Base-by-base conservation (phyloP, 2,113 vertebrate species). In the Formicarius rufipectus region DNA sequence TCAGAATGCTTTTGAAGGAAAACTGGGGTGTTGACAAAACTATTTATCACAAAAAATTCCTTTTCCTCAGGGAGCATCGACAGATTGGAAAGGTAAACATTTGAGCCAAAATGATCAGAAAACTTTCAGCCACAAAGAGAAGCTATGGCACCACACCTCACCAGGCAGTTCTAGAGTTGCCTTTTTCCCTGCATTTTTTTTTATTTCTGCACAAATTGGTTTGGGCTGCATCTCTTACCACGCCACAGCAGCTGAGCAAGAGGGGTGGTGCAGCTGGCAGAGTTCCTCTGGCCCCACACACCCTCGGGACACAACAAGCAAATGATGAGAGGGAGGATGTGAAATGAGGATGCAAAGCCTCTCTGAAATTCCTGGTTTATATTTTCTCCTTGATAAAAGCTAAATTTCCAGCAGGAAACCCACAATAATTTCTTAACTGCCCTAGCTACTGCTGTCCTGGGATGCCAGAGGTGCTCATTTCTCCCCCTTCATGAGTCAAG, bases 21-120 rank as follows among this genome's bases (percentile, higher is more conserved):
- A 94, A 91, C 22, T 66, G 22, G 6, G 67, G 18, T 87, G 76
- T 73, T 95, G 85, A 87, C 87, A 95, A 85, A 95, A 66, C 85
- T 62, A 83, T 84, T 91, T 89, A 74, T 93, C 92, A 76, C 17
- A 1, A 55, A 77, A 30, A 3, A 4, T n/a, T 88, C 50, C 25
- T 83, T 45, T 88, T 86, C 94, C 88, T 90, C 85, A 73, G 71
- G 85, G 75, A 93, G 75, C 76, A 86, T 58, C 72, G 1, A 5
- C 1, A 6, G 40, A 73, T 45, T 0, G 1, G 44, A 52, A 74
- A 91, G 20, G 40, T 39, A 90, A 91, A 82, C 28, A 58, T 27
- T 56, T 56, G 53, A 85, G 82, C 69, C 62, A 83, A 93, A 90
- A 56, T 0, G 5, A 85, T 81, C 45, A 67, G 45, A 71, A 83